Evolutionary conservation across 23 tunicate species (phyloP), one percentile per base, ranked within the genome.

Genomic region (Clavelina lepadiformis): DNA sequence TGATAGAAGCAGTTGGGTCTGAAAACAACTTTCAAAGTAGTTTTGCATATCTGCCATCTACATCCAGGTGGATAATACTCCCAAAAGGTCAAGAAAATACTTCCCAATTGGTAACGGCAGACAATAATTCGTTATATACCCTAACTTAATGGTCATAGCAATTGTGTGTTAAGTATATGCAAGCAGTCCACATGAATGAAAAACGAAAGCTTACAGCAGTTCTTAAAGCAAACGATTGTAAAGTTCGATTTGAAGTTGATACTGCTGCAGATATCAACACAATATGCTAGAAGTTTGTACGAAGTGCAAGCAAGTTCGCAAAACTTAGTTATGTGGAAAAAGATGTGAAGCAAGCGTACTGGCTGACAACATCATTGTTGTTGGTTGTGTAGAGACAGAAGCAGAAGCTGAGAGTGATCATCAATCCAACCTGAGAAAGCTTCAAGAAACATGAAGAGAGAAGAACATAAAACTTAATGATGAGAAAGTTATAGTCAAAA

Each of bases 221-320:
- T 18, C 59, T 67, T 33, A 27, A 67, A 47, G 34, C 47, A 13
- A 67, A 46, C 35, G 33, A 46, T 28, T 46, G 5, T 28, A 28
- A 67, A 24, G 33, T 67, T n/a, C 19, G 73, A 46, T 67, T 67
- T 67, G 21, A 47, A 28, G 5, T 67, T 5, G 73, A 47, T 26
- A 67, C 35, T 46, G 73, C 46, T 31, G 73, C 59, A 8, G 73
- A 67, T 67, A 58, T 47, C 28, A 67, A 67, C 58, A 67, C 73
- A 19, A 67, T 67, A 4, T 67, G 58, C 7, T 28, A 67, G 35
- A 34, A 35, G 7, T 67, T 25, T 47, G 73, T 67, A 67, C 7
- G 58, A 67, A 23, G 33, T 67, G 19, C 24, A 46, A 46, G 34
- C 58, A 36, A 46, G 73, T 46, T 46, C 73, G 4, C 19, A 28